Base-by-base conservation (phyloP, 2,888 invertebrate species). In the Cheilosia vulpina region DNA sequence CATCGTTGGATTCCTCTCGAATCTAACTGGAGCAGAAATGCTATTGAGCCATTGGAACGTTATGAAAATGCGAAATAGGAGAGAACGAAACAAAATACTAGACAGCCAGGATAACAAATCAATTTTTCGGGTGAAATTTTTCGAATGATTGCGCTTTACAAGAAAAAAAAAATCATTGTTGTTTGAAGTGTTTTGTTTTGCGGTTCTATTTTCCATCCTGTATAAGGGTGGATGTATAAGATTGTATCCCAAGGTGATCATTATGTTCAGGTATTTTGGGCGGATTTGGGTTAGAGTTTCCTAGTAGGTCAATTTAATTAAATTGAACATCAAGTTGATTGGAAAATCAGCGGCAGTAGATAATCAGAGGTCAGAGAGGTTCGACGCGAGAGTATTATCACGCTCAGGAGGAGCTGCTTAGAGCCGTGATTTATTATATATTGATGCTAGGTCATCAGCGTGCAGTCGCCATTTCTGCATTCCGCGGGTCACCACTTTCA, bases 91-190 rank as follows among this genome's bases (percentile, higher is more conserved):
- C 63, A 78, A 66, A 43, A 65, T 69, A 45, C 55, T 62, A 77
- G 76, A 85, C 81, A 81, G 19, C 66, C 76, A 68, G 76, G 81
- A 81, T 72, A 77, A 63, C 85, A 85, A 81, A 77, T 85, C 81
- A 85, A 77, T 81, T 77, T 85, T 81, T 72, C 52, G 72, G 77
- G 76, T 60, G 77, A 58, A 80, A 81, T 81, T 81, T 77, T 77
- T 77, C 72, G 77, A 77, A 73, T 73, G 85, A 77, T 77, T 85
- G 76, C 66, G 71, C 76, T 72, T 63, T n/a, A 57, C 57, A 57
- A 68, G 58, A 60, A 19, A 19, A 19, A 31, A 21, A 73, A 83
- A 63, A 69, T 73, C 63, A 81, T 81, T 85, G 84, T 80, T 85
- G 68, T 81, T 80, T 85, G 76, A 81, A 85, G 76, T 72, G 73